Base-by-base conservation (phyloP, 2,888 invertebrate species). In the Galeruca laticollis region DNA sequence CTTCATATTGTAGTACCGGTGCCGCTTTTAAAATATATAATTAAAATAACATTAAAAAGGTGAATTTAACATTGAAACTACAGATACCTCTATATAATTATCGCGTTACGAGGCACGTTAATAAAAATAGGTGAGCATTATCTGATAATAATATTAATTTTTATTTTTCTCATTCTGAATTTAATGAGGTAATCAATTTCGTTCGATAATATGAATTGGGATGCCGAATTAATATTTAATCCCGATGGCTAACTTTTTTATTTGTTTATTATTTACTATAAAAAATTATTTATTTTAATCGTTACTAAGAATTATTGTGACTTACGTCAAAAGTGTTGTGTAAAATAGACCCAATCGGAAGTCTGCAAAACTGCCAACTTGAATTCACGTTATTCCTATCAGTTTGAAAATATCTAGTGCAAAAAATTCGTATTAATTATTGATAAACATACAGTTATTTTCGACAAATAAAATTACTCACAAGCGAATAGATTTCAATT, bases 401-500 rank as follows among this genome's bases (percentile, higher is more conserved):
- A n/a, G n/a, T n/a, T n/a, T n/a, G n/a, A n/a, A n/a, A n/a, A n/a
- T 37, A 37, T 37, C 37, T 13, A 37, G 13, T 11, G 11, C 37
- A 2, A 37, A 11, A 37, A 37, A 37, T 37, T 37, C 2, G 13
- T n/a, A n/a, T n/a, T n/a, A n/a, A n/a, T n/a, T n/a, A n/a, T n/a
- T n/a, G n/a, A n/a, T n/a, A n/a, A 26, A 26, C 26, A 40, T 40
- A n/a, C 40, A 13, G 40, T 6, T n/a, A 40, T 40, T 40, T n/a
- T 40, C 6, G 40, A 54, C 13, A 13, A 21, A 6, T 20, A 18
- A 52, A 20, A 21, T 20, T 52, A 20, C 21, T 52, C 52, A 20
- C 52, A 21, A 3, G 11, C 13, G 21, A 52, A 52, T 52, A 20
- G 52, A 57, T 35, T 57, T 57, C 33, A 57, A 57, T 33, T 57